Conservation (phyloP, 2,113 vertebrate species). For the Lethenteron camtschaticum region DNA sequence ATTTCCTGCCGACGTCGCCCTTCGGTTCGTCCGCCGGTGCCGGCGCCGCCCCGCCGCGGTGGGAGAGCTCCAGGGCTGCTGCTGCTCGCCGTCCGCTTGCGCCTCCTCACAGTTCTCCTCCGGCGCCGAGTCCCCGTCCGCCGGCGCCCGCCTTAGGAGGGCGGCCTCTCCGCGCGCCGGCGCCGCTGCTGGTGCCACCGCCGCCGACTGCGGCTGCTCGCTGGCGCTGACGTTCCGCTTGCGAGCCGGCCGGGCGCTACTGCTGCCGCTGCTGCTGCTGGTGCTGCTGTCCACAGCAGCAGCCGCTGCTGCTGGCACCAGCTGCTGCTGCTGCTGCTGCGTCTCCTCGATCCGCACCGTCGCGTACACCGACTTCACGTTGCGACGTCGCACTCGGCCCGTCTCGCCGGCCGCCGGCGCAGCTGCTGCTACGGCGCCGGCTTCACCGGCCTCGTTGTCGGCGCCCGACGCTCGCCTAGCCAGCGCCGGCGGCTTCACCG, state of each 20-base stretch:
- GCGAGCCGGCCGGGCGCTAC: slow-evolving; percentile 22
- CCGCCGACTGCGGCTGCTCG: slow-evolving; percentile 42
- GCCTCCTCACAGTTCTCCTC: no score
- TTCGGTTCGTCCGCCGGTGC: no score
- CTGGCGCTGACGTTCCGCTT: slow-evolving; percentile 16
- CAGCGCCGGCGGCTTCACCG: no score
- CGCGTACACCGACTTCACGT: slow-evolving; percentile 74
- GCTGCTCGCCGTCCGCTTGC: no score
- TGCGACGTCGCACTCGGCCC: slow-evolving; percentile 60
- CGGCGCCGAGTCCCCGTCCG: no score
- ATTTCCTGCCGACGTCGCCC: no score
- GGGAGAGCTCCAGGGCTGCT: no score
- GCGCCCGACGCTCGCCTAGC: not conserved
- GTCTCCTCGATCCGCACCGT: slow-evolving; percentile 40
- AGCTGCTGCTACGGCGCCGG: not conserved
- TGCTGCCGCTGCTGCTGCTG: no score
- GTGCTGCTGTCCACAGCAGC: slow-evolving; percentile 37
- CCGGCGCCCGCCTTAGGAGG: no score
- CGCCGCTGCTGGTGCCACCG: slow-evolving; percentile 18
- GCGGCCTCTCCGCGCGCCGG: no score
- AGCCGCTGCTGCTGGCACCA: slow-evolving; percentile 75
- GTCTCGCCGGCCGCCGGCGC: not conserved
- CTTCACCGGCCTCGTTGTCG: not conserved
- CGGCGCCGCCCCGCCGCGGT: no score
- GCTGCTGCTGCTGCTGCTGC: slow-evolving; percentile 47